These are phyloP conservation scores for Cottus gobio DNA, from an alignment of 2,113 vertebrate species.

Conservation along the genomic window DNA sequence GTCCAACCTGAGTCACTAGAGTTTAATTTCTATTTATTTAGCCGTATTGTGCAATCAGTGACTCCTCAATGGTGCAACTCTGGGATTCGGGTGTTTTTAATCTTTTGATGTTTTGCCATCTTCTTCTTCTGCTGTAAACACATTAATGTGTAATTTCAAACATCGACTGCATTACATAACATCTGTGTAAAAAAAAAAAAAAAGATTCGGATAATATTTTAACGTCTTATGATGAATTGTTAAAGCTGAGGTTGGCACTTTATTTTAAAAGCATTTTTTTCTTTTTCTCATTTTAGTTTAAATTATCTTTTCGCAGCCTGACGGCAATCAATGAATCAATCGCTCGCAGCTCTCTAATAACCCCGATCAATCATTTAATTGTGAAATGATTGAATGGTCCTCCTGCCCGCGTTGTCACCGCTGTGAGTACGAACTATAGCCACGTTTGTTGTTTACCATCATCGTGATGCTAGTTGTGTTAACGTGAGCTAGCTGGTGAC, in stretches of 20 bases:
- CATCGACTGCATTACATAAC: background rate
- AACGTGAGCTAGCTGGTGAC: no score
- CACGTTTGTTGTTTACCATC: no score
- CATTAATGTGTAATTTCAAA: background rate
- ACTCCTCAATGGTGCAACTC: background rate
- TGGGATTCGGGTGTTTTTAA: background rate
- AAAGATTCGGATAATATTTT: background rate
- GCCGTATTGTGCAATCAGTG: background rate
- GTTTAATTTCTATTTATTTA: no score
- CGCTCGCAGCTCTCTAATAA: no score
- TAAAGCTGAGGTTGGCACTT: background rate
- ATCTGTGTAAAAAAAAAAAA: no score
- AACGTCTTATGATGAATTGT: background rate
- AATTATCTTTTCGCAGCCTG: background rate
- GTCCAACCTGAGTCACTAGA: no score
- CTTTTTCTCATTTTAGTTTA: background rate
- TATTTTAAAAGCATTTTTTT: background rate
- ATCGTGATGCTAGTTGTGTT: no score
- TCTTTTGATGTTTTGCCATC: no score
- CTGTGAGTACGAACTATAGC: background rate
- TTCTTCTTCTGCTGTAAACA: background rate
- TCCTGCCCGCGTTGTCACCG: no score
- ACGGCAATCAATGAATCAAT: background rate
- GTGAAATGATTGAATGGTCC: background rate
- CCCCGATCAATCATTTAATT: no score